Conservation (phyloP, 2,113 vertebrate species). For the Podarcis raffonei region DNA sequence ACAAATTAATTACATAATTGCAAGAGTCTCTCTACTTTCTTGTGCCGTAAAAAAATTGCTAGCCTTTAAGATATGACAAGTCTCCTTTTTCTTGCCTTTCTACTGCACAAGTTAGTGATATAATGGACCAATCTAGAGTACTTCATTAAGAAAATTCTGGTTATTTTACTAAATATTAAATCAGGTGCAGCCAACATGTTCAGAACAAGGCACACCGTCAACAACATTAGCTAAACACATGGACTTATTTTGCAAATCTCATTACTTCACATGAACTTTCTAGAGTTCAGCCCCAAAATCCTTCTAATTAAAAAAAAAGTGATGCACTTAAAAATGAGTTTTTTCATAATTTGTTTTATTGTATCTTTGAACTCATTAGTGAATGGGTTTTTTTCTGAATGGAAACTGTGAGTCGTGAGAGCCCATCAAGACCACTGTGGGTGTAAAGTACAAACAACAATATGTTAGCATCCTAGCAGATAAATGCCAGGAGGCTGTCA, state of each 20-base stretch:
- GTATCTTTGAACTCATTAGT: conserved; percentile 2
- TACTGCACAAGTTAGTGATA: conserved; percentile 16
- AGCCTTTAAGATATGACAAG: too few species aligned
- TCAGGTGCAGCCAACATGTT: conserved; percentile 32
- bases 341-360: neutral
- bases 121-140: conserved; percentile 49
- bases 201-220: neutral
- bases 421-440: neutral
- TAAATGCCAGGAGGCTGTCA: conserved; percentile 5
- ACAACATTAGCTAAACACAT: too few species aligned
- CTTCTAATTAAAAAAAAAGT: too few species aligned
- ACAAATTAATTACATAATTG: too few species aligned
- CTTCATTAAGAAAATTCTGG: neutral
- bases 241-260: neutral
- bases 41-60: too few species aligned
- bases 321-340: neutral
- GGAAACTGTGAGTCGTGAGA: conserved; percentile 4
- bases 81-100: neutral
- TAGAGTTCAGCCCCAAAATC: too few species aligned
- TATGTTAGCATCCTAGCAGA: neutral
- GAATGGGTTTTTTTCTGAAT: neutral
- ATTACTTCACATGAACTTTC: too few species aligned
- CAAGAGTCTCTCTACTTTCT: too few species aligned
- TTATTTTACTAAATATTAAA: conserved; percentile 1
- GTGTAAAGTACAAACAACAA: neutral